A percentile compares a stretch with the other conserved stretches of the same genome.
Evolutionary conservation across 2,797 vertebrate genomes (phyloP).

Genomic region (Pachyuromys duprasi): DNA sequence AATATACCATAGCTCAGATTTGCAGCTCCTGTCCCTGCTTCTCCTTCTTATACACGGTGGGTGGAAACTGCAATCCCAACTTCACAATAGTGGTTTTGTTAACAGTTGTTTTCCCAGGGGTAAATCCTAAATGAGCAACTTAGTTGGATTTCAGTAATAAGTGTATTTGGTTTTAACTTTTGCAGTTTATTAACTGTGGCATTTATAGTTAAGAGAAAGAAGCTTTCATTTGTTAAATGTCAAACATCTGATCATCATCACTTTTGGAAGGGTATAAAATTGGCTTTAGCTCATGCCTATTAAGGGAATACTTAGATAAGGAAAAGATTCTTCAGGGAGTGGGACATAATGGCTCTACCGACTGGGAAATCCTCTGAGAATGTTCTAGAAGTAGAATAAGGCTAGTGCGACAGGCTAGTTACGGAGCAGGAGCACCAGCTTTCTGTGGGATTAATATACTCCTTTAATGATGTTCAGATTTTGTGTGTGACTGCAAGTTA

Average conservation of each 20-base stretch:
- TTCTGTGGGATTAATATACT: background rate
- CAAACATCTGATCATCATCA: background rate
- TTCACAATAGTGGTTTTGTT: background rate
- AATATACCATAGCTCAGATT: background rate
- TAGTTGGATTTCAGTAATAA: background rate
- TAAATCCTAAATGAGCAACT: background rate
- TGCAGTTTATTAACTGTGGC: background rate
- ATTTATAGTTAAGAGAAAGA: conserved; percentile 27
- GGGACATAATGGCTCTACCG: background rate
- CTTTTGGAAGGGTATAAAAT: background rate
- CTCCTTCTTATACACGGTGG: background rate
- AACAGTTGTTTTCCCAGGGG: background rate
- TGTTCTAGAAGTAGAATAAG: background rate
- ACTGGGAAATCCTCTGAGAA: background rate
- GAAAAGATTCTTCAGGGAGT: background rate
- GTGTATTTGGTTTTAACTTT: background rate
- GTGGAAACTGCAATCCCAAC: background rate
- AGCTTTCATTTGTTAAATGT: background rate
- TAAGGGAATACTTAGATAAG: background rate
- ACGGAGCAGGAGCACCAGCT: background rate
- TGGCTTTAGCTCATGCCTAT: background rate
- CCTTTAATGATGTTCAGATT: background rate
- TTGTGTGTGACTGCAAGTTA: background rate
- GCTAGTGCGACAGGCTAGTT: background rate
- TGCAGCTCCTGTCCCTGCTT: background rate